Percentiles rank a stretch among this genome's conserved stretches.
These are phyloP conservation scores for Hipposideros larvatus DNA, from an alignment of 2,797 vertebrate species.

Conservation along the genomic window DNA sequence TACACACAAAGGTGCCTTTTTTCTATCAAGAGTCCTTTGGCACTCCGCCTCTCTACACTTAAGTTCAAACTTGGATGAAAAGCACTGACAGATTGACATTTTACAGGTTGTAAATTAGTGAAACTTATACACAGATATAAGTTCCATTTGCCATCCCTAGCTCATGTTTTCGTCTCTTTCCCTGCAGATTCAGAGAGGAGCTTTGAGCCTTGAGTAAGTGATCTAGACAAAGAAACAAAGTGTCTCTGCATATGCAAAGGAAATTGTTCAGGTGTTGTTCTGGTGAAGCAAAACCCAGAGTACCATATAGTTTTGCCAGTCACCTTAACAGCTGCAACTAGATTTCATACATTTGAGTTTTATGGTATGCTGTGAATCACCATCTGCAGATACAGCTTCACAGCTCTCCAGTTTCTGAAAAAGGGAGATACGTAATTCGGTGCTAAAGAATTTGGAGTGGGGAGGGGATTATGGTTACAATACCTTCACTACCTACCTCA, in stretches of 20 bases:
- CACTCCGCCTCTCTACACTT: background rate
- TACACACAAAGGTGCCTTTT: background rate
- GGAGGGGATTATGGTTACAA: background rate
- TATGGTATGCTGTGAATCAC: background rate
- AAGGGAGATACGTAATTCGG: background rate
- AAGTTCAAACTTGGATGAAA: constrained; percentile 40
- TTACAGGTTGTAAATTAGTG: constrained; percentile 59
- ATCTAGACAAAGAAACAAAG: constrained; percentile 27
- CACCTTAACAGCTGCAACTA: background rate
- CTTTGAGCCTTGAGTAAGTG: constrained; percentile 8
- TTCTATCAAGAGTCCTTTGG: background rate
- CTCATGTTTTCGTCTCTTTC: constrained; percentile 13
- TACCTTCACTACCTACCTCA: constrained; percentile 40
- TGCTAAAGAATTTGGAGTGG: constrained; percentile 34
- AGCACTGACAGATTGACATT: constrained; percentile 18
- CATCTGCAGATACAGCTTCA: background rate
- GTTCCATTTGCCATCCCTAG: background rate
- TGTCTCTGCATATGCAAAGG: background rate
- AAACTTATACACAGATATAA: background rate
- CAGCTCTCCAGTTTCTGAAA: constrained; percentile 27
- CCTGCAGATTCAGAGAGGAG: background rate
- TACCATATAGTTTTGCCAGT: background rate
- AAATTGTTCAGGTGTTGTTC: constrained; percentile 1
- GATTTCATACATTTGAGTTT: constrained; percentile 26
- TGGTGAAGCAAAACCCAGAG: constrained; percentile 26